These are phyloP conservation scores for Tursiops truncatus DNA, from an alignment of 2,113 vertebrate species.

Conservation along the genomic window DNA sequence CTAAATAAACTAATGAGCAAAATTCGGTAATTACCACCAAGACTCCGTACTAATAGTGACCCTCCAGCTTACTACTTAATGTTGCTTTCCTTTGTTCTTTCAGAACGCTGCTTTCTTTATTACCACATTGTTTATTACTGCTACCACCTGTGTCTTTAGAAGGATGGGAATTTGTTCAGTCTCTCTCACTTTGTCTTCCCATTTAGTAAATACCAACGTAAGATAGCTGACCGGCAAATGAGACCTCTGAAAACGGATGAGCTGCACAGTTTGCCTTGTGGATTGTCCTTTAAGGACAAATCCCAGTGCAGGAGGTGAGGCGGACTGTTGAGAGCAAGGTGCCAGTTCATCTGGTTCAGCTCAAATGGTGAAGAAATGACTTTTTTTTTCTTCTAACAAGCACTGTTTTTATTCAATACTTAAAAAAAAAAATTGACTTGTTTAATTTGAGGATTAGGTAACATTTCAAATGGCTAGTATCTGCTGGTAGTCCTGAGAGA, in stretches of 20 bases:
- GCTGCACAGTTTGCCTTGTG: slow-evolving; percentile 44
- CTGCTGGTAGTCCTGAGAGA: neutral
- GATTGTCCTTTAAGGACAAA: neutral
- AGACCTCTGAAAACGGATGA: slow-evolving; percentile 33
- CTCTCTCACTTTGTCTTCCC: slow-evolving; percentile 16
- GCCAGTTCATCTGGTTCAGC: neutral
- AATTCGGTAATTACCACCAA: slow-evolving; percentile 28
- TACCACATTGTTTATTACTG: slow-evolving; percentile 33
- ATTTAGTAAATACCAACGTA: slow-evolving; percentile 34
- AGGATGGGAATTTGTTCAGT: neutral
- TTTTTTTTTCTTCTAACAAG: neutral
- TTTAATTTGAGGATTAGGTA: neutral
- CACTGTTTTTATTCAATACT: neutral
- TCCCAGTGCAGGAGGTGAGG: neutral
- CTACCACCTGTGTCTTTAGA: slow-evolving; percentile 24
- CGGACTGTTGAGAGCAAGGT: neutral
- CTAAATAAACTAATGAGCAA: slow-evolving; percentile 16
- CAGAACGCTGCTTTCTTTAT: neutral
- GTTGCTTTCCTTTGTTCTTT: neutral
- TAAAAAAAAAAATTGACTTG: neutral
- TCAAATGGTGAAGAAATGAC: neutral
- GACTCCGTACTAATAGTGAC: neutral
- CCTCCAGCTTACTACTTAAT: neutral
- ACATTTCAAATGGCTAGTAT: neutral
- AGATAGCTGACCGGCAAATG: slow-evolving; percentile 49